These are phyloP conservation scores for Parambassis ranga DNA, from an alignment of 2,797 vertebrate genomes.

Conservation along the genomic window DNA sequence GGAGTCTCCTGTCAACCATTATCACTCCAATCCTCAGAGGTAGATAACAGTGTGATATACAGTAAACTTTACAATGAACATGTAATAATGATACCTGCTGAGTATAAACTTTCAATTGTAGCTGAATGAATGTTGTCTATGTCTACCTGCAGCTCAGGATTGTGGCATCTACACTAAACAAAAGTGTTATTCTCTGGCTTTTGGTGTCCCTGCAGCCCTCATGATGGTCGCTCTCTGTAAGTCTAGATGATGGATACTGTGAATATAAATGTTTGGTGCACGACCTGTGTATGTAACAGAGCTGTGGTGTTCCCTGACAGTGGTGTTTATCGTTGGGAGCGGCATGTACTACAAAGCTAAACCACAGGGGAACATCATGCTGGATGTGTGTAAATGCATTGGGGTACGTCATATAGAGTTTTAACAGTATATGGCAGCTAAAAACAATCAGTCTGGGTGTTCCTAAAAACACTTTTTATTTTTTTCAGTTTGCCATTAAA, in stretches of 20 bases:
- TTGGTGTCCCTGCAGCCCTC: conserved; percentile 91
- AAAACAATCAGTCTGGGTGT: not conserved
- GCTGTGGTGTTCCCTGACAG: conserved; percentile 65
- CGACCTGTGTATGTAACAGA: not conserved
- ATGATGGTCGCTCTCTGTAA: conserved; percentile 89
- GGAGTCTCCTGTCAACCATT: conserved; percentile 93
- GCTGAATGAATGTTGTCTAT: not conserved
- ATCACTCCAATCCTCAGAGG: conserved; percentile 93
- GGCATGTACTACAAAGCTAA: conserved; percentile 90
- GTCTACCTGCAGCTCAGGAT: conserved; percentile 77
- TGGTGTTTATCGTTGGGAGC: conserved; percentile 90
- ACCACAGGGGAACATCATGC: conserved; percentile 92
- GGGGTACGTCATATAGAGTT: conserved; percentile 80
- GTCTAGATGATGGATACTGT: not conserved
- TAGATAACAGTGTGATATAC: conserved; percentile 20
- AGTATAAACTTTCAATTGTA: not conserved
- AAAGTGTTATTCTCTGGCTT: conserved; percentile 92
- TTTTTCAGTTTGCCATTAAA: conserved; percentile 87
- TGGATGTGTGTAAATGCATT: conserved; percentile 88
- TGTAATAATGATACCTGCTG: not conserved
- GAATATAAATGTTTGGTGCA: not conserved
- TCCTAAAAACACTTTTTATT: not conserved
- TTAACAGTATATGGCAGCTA: too few species aligned
- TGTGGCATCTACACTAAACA: conserved; percentile 87
- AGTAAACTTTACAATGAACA: too few species aligned